Conservation (phyloP, 2,888 invertebrate genomes). For the Cephus pygmeus region DNA sequence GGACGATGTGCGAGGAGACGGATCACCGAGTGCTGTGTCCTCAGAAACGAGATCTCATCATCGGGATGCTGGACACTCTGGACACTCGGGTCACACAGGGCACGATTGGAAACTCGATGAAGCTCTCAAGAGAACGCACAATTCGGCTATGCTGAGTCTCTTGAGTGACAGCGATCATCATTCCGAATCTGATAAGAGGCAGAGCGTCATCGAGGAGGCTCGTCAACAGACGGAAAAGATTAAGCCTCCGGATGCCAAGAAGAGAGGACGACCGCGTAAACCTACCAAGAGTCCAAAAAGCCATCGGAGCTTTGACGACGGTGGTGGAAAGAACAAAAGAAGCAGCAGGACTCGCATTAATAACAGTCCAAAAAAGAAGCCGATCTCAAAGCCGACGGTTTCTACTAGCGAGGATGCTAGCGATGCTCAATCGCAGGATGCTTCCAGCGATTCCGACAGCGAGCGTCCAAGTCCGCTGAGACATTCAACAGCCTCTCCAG, state of each 20-base stretch:
- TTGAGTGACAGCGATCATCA: conserved; percentile 58
- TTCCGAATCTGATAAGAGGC: conserved; percentile 58
- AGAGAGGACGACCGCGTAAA: conserved; percentile 70
- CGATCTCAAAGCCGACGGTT: conserved; percentile 62
- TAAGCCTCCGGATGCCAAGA: conserved; percentile 61
- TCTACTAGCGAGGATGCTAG: conserved; percentile 63
- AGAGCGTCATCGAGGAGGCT: conserved; percentile 51
- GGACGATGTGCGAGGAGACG: conserved; percentile 42
- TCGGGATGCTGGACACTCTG: conserved; percentile 24
- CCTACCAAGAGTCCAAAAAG: conserved; percentile 59
- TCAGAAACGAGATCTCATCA: conserved; percentile 36
- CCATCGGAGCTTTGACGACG: conserved; percentile 44
- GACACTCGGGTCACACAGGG: conserved; percentile 25
- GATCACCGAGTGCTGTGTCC: conserved; percentile 48
- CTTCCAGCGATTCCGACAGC: conserved; percentile 63
- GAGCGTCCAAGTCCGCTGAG: conserved; percentile 30
- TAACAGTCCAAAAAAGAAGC: conserved; percentile 60
- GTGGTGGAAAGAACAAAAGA: conserved; percentile 29
- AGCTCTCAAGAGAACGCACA: conserved; percentile 63
- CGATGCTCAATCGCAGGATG: conserved; percentile 46
- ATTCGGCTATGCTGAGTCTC: conserved; percentile 66
- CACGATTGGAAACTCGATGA: conserved; percentile 59
- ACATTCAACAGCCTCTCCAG: conserved; percentile 29
- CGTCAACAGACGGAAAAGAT: conserved; percentile 51
- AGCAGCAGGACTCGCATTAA: conserved; percentile 25